Percentiles rank a stretch among this genome's conserved stretches.
Evolutionary conservation across 1,140 invertebrate species (phyloP).

Genomic region (Drusus annulatus): DNA sequence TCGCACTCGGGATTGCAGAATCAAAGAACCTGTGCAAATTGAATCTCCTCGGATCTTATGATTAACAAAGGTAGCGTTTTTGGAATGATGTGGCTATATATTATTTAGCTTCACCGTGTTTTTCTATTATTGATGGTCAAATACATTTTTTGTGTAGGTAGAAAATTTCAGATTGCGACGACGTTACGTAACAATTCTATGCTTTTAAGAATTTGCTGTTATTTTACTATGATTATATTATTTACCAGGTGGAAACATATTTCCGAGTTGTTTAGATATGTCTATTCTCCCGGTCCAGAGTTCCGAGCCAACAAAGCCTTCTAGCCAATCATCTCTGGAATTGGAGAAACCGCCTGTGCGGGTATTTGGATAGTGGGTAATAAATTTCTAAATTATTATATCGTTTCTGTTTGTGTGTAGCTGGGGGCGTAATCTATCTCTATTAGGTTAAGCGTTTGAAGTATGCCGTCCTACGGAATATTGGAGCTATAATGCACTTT

Average conservation of each 20-base stretch:
- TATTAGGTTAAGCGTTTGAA: conserved; percentile 41
- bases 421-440: conserved; percentile 39
- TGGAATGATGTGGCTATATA: too few relatives aligned
- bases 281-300: not conserved
- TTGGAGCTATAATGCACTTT: conserved; percentile 33
- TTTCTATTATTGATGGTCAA: too few relatives aligned
- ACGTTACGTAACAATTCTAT: too few relatives aligned
- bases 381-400: conserved; percentile 35
- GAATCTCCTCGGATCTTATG: conserved; percentile 1
- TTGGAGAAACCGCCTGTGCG: conserved; percentile 12
- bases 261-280: too few relatives aligned
- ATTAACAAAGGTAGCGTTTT: conserved; percentile 23
- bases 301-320: not conserved
- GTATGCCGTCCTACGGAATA: conserved; percentile 28
- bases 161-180: too few relatives aligned
- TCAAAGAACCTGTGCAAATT: conserved; percentile 4
- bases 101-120: too few relatives aligned
- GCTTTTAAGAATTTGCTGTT: not conserved
- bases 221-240: not conserved
- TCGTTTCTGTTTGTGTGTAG: conserved; percentile 33
- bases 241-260: too few relatives aligned
- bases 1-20: not conserved
- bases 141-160: too few relatives aligned
- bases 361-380: conserved; percentile 30
- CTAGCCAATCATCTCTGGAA: conserved; percentile 20